Base-by-base conservation (phyloP, 2,113 vertebrate species). In the Octodon degus region DNA sequence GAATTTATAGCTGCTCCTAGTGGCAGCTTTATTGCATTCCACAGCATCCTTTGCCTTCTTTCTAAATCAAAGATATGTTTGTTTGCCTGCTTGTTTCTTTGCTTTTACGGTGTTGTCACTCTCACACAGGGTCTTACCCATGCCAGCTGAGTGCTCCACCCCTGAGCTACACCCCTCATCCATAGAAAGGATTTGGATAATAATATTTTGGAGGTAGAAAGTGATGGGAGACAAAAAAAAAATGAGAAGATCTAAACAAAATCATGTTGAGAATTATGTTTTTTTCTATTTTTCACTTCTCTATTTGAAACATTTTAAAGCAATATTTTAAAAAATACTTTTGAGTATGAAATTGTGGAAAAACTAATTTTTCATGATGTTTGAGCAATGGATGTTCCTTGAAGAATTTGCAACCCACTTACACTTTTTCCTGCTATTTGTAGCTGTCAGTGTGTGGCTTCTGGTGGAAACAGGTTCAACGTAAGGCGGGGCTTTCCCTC, bases 1-100 rank as follows among this genome's bases (percentile, higher is more conserved):
- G 62, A 91, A 94, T 40, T 83, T 97, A 92, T 95, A 97, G 85
- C 22, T 95, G 77, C 94, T 40, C 96, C 60, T 97, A 82, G 83
- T 27, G 72, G 89, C 65, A 55, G 92, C 14, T 87, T 72, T 74
- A 50, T n/a, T 74, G 50, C 80, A 55, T 55, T 55, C 50, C 82
- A 68, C 7, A 68, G 65, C 79, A 62, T 81, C 58, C 60, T 79
- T 50, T 50, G 43, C 43, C 24, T 50, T 43, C 43, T 43, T 50
- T 50, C 76, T 32, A 30, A 79, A 6, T 2, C 76, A 30, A 17
- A 79, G 13, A 79, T 50, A 1, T 19, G 1, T 47, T 50, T 47
- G 25, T 79, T 50, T 79, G 25, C 22, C 24, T 76, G 37, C 5
- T 30, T 30, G 37, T 76, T 27, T 76, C 37, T 43, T 76, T 22